Conservation (phyloP, 2,113 vertebrate genomes). For the Phocoena sinus region DNA sequence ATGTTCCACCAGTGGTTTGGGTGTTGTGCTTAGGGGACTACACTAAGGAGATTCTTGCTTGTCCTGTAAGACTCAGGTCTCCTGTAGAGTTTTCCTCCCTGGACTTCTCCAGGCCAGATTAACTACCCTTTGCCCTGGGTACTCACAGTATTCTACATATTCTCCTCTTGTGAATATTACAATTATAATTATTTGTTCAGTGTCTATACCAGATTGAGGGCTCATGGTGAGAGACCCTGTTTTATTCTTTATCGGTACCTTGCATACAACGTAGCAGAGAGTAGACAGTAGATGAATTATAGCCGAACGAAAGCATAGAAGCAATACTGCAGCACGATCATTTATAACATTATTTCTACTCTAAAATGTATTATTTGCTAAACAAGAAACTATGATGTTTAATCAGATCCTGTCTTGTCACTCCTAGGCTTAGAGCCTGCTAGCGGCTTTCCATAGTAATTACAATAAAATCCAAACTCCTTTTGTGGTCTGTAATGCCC, state of each 20-base stretch:
- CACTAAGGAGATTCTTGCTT: not conserved
- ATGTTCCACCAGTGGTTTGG: not conserved
- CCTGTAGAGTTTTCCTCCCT: not conserved
- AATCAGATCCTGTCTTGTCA: not conserved
- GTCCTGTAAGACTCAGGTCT: not conserved
- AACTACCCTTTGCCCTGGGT: not conserved
- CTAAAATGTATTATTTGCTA: not conserved
- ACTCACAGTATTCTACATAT: not conserved
- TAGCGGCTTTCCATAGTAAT: not conserved
- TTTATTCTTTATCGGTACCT: not conserved
- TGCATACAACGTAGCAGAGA: not conserved
- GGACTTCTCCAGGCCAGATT: not conserved
- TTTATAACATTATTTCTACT: not conserved
- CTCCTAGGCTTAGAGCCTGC: not conserved
- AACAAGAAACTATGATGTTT: not conserved
- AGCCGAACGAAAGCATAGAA: not conserved
- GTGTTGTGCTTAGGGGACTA: not conserved
- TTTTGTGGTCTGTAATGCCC: not conserved
- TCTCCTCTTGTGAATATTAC: not conserved
- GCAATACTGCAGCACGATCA: not conserved
- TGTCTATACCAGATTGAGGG: not conserved
- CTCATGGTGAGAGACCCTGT: not conserved
- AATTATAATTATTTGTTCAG: not conserved
- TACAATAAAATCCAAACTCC: not conserved
- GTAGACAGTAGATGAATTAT: not conserved